Base-by-base conservation (phyloP, 2,888 invertebrate genomes). In the Drosophila vallismaia region DNA sequence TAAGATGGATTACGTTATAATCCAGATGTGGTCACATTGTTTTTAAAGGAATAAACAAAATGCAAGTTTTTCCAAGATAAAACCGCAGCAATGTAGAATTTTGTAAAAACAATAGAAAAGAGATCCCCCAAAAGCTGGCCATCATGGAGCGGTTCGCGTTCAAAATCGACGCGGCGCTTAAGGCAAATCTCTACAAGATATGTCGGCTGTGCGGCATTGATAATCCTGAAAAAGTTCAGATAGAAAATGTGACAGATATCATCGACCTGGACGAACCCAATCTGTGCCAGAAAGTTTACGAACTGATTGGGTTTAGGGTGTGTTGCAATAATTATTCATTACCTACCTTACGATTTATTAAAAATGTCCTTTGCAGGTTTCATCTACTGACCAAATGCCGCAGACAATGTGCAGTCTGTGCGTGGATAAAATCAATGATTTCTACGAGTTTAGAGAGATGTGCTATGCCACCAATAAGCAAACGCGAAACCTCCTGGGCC, bases 351-450 rank as follows among this genome's bases (percentile, higher is more conserved):
- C 19, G 3, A 0, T 5, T 6, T 10, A 46, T 51, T 28, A 6
- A 56, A 42, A 33, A 51, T 48, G 38, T 57, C 33, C 51, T 33
- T 76, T 71, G 14, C 66, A 94, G 94, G 93, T 94, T 0, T 88
- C 91, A 6, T 91, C 91, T 70, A 92, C 93, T 64, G 94, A 94
- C 74, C 93, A 92, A 82, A 94, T 94, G 94, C 94, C 94, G 0
- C 94, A 94, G 0, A 91, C 93, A 9, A 93, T 94, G 57, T 94
- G 94, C 74, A 93, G 93, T 76, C 80, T 93, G 9, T 94, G 94
- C 42, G 93, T 93, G 12, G 94, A 94, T 76, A 94, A 94, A 90
- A 93, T 94, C 58, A 93, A 93, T 79, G 94, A 94, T 76, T 94
- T 94, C 88, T 93, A 93, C 36, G 93, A 94, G 83, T 94, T 94